Percentiles rank a stretch among this genome's conserved stretches.
Conservation (phyloP, 2,113 vertebrate species). For the Micronisus gabar region DNA sequence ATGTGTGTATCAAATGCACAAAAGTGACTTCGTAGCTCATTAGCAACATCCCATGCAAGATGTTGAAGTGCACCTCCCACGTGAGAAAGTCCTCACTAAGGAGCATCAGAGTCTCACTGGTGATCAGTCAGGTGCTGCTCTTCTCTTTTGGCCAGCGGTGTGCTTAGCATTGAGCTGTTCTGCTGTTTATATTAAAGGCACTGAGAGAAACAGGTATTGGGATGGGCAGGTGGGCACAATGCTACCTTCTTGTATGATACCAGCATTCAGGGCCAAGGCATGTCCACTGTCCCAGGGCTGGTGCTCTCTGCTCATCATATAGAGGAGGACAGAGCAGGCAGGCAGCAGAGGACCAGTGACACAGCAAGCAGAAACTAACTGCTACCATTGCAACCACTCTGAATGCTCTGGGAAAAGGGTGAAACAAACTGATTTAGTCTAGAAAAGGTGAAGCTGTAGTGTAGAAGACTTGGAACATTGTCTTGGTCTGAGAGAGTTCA, state of each 20-base stretch:
- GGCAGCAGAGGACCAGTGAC: not conserved
- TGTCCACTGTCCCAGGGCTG: no score
- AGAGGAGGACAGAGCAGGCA: not conserved
- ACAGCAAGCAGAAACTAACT: not conserved
- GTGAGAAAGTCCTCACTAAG: not conserved
- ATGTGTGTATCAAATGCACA: no score
- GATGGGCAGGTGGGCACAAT: no score
- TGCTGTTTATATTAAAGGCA: not conserved
- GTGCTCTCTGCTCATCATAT: not conserved
- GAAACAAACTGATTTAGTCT: not conserved
- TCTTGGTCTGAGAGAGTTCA: not conserved
- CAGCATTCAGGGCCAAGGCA: not conserved
- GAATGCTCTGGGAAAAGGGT: not conserved
- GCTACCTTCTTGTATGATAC: not conserved
- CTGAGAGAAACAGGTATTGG: not conserved
- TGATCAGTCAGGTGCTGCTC: not conserved
- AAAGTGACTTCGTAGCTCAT: not conserved
- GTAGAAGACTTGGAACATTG: not conserved
- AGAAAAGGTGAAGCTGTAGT: not conserved
- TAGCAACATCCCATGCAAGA: not conserved
- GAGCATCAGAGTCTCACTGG: not conserved
- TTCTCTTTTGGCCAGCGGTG: not conserved
- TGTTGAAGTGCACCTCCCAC: not conserved
- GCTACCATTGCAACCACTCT: not conserved
- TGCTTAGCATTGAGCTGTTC: not conserved